Conservation (phyloP, 2,797 vertebrate genomes). For the Stomatorhinus walkeri region DNA sequence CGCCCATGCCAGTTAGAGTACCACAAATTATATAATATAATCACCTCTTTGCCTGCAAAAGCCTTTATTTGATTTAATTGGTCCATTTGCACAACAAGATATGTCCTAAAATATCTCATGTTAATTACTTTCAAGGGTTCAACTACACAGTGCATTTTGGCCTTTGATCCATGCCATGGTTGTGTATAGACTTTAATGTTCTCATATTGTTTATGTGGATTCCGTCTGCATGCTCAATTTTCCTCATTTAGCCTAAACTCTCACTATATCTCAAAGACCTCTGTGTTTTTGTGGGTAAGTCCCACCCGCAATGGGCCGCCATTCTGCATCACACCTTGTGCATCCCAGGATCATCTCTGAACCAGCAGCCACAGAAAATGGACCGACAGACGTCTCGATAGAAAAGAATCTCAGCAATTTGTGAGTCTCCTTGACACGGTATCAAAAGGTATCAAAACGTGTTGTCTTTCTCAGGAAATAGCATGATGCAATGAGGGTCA, state of each 20-base stretch:
- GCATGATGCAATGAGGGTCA: neutral
- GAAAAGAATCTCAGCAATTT: neutral
- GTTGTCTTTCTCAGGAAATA: neutral
- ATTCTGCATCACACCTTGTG: neutral
- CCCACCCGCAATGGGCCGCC: neutral
- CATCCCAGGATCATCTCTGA: neutral
- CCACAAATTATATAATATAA: neutral
- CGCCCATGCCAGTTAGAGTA: neutral
- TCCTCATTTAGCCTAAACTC: neutral
- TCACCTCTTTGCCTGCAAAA: neutral
- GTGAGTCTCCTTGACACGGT: neutral
- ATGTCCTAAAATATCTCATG: neutral
- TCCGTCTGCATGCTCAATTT: neutral
- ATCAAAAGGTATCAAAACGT: neutral
- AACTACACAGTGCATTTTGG: neutral
- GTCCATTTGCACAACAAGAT: neutral
- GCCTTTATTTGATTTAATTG: neutral
- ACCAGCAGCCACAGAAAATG: neutral
- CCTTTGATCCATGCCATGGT: neutral
- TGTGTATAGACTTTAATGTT: neutral
- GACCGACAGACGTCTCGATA: neutral
- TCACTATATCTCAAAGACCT: neutral
- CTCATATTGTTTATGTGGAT: neutral
- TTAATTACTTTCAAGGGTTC: neutral
- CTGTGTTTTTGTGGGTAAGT: neutral